Conservation (phyloP, 2,113 vertebrate species). For the Gorsachius goisagi region DNA sequence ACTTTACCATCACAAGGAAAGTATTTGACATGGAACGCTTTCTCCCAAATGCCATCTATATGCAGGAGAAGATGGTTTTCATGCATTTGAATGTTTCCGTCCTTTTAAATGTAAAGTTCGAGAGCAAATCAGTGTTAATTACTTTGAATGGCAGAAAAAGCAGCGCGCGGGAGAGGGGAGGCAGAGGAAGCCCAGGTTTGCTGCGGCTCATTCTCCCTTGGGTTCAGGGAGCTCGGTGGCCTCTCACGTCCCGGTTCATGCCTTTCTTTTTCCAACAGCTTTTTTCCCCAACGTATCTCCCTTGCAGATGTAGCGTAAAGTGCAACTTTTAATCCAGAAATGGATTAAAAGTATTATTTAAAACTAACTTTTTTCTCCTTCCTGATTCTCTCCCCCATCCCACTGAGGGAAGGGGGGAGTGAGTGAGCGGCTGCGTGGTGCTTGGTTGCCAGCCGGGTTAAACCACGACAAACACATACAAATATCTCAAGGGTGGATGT, state of each 20-base stretch:
- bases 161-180: rapidly evolving
- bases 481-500: no score
- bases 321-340: neutral
- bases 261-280: neutral
- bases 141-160: neutral
- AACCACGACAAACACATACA: no score
- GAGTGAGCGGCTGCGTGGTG: no score
- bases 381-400: no score
- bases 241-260: rapidly evolving
- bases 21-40: neutral
- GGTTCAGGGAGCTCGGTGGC: neutral
- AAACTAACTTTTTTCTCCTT: no score
- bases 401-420: no score
- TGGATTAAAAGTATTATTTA: neutral
- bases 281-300: neutral
- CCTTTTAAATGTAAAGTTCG: neutral
- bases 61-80: neutral
- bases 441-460: no score
- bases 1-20: neutral
- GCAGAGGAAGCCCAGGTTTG: neutral
- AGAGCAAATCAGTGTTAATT: neutral
- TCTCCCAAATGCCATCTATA: neutral
- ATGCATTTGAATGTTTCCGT: neutral
- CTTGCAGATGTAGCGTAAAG: neutral
- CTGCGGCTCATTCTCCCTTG: neutral